These are phyloP conservation scores for Perizoma flavofasciatum DNA, from an alignment of 2,888 invertebrate species.

Conservation along the genomic window DNA sequence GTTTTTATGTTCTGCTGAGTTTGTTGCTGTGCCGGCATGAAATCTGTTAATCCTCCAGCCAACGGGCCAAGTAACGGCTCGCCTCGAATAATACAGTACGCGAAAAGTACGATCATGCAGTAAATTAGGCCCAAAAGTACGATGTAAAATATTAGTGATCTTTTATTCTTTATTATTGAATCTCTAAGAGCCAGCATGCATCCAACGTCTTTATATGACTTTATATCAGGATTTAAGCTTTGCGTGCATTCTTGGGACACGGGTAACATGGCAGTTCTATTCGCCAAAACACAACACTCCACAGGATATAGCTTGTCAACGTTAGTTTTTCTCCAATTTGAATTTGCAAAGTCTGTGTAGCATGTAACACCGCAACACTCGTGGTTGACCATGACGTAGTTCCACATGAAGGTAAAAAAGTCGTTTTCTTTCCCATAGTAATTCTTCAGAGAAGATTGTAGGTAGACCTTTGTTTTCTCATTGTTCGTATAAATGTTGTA, in stretches of 20 bases:
- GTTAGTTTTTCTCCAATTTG: slow-evolving; percentile 61
- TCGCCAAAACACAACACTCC: slow-evolving; percentile 65
- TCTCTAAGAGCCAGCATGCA: slow-evolving; percentile 60
- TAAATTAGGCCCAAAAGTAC: slow-evolving; percentile 51
- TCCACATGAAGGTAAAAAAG: slow-evolving; percentile 62
- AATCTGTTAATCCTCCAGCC: slow-evolving; percentile 42
- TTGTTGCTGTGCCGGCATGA: slow-evolving; percentile 40
- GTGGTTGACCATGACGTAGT: slow-evolving; percentile 67
- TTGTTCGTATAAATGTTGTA: slow-evolving; percentile 69
- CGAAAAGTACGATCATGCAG: slow-evolving; percentile 56
- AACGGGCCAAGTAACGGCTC: slow-evolving; percentile 58
- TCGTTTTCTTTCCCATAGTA: slow-evolving; percentile 69
- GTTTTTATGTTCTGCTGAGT: slow-evolving; percentile 37
- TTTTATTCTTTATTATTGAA: slow-evolving; percentile 56
- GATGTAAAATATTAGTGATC: slow-evolving; percentile 57
- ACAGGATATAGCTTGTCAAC: slow-evolving; percentile 57
- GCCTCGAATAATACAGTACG: slow-evolving; percentile 65
- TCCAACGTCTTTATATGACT: slow-evolving; percentile 54
- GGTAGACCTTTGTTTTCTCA: slow-evolving; percentile 49
- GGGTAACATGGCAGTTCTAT: slow-evolving; percentile 53
- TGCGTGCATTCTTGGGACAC: slow-evolving; percentile 56
- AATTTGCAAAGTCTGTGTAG: slow-evolving; percentile 60
- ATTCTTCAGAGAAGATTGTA: slow-evolving; percentile 51
- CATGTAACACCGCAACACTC: slow-evolving; percentile 68
- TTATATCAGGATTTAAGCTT: slow-evolving; percentile 38